A percentile compares a stretch with the other conserved stretches of the same genome.
These are phyloP conservation scores for Eulacestoma nigropectus DNA, from an alignment of 2,113 vertebrate species.

Conservation along the genomic window DNA sequence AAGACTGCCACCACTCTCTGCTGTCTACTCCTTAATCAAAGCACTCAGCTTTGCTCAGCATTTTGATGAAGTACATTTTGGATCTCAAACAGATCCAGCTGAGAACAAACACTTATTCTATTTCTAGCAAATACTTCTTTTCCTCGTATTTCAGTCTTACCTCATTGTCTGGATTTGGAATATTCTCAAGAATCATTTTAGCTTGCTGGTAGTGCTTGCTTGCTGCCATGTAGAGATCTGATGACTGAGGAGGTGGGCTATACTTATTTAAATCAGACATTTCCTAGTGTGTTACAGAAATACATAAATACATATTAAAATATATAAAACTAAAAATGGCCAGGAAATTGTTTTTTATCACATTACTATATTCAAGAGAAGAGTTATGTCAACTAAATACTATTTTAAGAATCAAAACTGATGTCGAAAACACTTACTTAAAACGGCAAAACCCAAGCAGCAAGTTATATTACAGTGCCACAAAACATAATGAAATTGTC, in stretches of 20 bases:
- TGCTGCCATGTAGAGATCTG: conserved; percentile 95
- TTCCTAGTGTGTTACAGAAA: conserved; percentile 77
- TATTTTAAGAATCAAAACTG: neutral
- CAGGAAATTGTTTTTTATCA: neutral
- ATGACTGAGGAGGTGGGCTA: conserved; percentile 91
- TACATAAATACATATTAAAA: neutral
- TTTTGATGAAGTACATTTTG: neutral
- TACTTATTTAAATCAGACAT: conserved; percentile 99
- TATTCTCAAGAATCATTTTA: conserved; percentile 96
- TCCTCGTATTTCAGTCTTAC: conserved; percentile 63
- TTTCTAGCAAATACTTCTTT: neutral
- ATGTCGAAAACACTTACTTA: neutral
- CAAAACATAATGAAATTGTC: neutral
- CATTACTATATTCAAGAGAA: neutral
- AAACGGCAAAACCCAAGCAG: neutral
- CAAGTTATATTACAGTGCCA: neutral
- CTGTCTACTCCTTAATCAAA: neutral
- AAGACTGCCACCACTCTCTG: neutral
- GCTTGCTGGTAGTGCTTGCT: conserved; percentile 99
- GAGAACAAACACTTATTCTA: neutral
- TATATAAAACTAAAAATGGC: neutral
- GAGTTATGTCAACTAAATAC: neutral
- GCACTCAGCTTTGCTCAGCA: neutral
- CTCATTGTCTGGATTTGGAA: conserved; percentile 90
- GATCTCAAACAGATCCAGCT: neutral